Evolutionary conservation across 2,113 vertebrate species (phyloP), one percentile per base, ranked within the genome.

Genomic region (Fulmarus glacialis): DNA sequence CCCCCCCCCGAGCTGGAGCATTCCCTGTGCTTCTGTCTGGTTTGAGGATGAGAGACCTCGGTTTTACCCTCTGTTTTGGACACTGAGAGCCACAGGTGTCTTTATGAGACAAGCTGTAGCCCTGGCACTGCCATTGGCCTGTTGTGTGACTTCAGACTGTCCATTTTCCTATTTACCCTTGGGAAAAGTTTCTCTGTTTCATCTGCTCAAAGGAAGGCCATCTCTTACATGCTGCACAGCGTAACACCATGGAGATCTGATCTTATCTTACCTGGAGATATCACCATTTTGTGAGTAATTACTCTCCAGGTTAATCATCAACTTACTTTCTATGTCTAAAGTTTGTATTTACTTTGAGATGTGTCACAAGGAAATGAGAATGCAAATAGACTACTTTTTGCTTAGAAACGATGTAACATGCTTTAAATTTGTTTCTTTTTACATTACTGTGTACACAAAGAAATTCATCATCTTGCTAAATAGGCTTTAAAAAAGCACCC

Each of bases 381-480:
- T 55, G 45, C 9, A 78, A 82, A 70, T 18, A 48, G 20, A 24
- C 12, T 52, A 5, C 3, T 58, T 82, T 82, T 79, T 8, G 0
- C 53, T 68, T 42, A 72, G 62, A 86, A 83, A 66, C 10, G 2
- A 27, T 20, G 8, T 27, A 70, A 82, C 2, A 9, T 50, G 19
- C 4, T 34, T 88, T 72, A 30, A 5, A 6, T 27, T 27, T 30
- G 5, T n/a, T 34, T 38, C n/a, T 58, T 66, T 18, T 74, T 17
- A 17, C 7, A 17, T 64, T 68, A n/a, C 6, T 0, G 0, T 15
- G 1, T 30, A 22, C n/a, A 36, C n/a, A 59, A 64, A 83, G 17
- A 67, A 86, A 92, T 81, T 52, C 1, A 72, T 60, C 50, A 21
- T 36, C 42, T 73, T 74, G 30, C n/a, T 88, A 81, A 89, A 48